Evolutionary conservation across 2,113 vertebrate genomes (phyloP).

Genomic region (Calonectris borealis): DNA sequence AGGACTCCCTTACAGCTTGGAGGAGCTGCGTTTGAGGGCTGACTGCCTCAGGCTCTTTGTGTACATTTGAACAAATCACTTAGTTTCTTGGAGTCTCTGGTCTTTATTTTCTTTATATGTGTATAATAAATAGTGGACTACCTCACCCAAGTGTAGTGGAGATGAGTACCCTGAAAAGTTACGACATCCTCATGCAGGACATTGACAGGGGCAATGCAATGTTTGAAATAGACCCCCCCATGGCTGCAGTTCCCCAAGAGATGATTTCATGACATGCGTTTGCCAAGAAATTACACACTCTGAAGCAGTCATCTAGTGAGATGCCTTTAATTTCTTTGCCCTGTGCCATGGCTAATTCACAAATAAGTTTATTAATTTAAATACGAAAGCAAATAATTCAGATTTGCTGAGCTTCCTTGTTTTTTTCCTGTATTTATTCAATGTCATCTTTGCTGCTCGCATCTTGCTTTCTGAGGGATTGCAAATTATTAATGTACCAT

Average conservation of each 20-base stretch:
- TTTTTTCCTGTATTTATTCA: neutral
- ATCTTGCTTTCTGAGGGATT: neutral
- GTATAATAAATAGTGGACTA: neutral
- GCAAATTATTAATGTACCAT: neutral
- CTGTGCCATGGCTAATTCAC: slow-evolving; percentile 20
- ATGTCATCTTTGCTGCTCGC: neutral
- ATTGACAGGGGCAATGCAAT: neutral
- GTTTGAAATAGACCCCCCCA: neutral
- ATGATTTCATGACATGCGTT: neutral
- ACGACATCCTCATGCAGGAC: neutral
- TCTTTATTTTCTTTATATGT: neutral
- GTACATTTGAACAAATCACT: neutral
- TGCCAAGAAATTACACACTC: neutral
- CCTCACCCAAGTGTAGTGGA: neutral
- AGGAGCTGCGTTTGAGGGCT: neutral
- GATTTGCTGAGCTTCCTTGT: slow-evolving; percentile 25
- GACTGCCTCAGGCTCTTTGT: neutral
- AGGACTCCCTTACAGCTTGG: neutral
- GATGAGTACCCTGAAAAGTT: neutral
- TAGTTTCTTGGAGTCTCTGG: neutral
- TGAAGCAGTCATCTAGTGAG: neutral
- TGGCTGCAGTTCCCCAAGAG: neutral
- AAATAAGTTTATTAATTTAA: slow-evolving; percentile 59
- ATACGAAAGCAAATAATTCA: slow-evolving; percentile 18
- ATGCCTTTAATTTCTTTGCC: slow-evolving; percentile 4